A percentile compares a stretch with the other conserved stretches of the same genome.
Evolutionary conservation across 2,888 invertebrate species (phyloP).

Genomic region (Eumerus sabulonum): DNA sequence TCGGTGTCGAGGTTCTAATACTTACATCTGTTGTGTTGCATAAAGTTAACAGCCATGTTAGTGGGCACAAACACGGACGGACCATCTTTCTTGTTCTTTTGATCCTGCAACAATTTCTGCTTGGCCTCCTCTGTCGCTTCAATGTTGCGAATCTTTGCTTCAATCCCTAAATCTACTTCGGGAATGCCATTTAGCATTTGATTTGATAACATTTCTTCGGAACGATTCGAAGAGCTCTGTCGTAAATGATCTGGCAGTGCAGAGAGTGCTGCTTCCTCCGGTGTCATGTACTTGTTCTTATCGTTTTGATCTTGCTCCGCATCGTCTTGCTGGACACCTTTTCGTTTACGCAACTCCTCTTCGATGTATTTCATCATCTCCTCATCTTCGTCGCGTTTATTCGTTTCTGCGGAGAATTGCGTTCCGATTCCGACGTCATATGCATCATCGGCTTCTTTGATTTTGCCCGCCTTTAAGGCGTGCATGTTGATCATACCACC

Average conservation of each 20-base stretch:
- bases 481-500: constrained; percentile 96
- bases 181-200: constrained; percentile 99
- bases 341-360: constrained; percentile 91
- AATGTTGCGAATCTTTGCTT: constrained; percentile 98
- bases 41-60: constrained; percentile 99
- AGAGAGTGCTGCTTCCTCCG: constrained; percentile 93
- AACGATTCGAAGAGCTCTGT: constrained; percentile 90
- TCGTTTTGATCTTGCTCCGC: constrained; percentile 80
- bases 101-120: constrained; percentile 92
- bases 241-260: constrained; percentile 94
- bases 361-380: constrained; percentile 98
- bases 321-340: constrained; percentile 81
- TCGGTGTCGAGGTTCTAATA: neutral
- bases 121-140: constrained; percentile 99
- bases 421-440: constrained; percentile 97
- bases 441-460: constrained; percentile 91
- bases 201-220: constrained; percentile 99
- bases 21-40: constrained; percentile 96
- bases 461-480: constrained; percentile 88
- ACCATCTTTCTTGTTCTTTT: constrained; percentile 93
- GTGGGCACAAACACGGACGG: constrained; percentile 98
- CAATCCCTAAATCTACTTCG: constrained; percentile 99
- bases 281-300: constrained; percentile 84
- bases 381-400: constrained; percentile 98
- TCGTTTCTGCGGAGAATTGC: constrained; percentile 98